Percentiles rank a stretch among this genome's conserved stretches.
These are phyloP conservation scores for Spodoptera exigua DNA, from an alignment of 2,888 invertebrate genomes.

Conservation along the genomic window DNA sequence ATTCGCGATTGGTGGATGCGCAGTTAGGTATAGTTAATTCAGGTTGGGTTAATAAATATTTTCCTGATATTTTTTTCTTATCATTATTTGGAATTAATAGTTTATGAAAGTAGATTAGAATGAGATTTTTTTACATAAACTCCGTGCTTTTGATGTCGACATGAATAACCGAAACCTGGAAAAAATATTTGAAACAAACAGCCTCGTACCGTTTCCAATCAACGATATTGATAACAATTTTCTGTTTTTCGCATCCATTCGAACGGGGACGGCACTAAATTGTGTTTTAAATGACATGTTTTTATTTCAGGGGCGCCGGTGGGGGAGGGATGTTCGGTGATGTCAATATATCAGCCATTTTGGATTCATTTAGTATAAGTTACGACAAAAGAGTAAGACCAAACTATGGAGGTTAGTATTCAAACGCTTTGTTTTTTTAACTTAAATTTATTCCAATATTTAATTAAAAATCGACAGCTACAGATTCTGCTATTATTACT, in stretches of 20 bases:
- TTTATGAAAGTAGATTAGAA: too few relatives aligned
- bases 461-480: too few relatives aligned
- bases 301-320: slow-evolving; percentile 90
- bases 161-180: neutral
- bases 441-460: too few relatives aligned
- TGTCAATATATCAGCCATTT: slow-evolving; percentile 98
- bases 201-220: slow-evolving; percentile 19
- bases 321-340: slow-evolving; percentile 96
- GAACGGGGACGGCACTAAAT: slow-evolving; percentile 15
- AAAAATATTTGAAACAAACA: slow-evolving; percentile 13
- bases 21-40: too few relatives aligned
- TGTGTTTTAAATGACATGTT: slow-evolving; percentile 30
- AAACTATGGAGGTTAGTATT: slow-evolving; percentile 97
- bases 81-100: too few relatives aligned
- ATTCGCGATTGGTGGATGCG: too few relatives aligned
- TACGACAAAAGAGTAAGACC: slow-evolving; percentile 99
- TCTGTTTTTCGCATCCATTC: slow-evolving; percentile 4
- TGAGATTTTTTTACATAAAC: too few relatives aligned
- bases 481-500: too few relatives aligned
- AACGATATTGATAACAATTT: slow-evolving; percentile 23
- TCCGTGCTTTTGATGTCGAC: neutral
- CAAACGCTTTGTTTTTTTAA: neutral
- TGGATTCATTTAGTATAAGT: slow-evolving; percentile 98
- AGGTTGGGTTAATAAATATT: too few relatives aligned
- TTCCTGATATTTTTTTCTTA: too few relatives aligned